Evolutionary conservation across 2,888 invertebrate genomes (phyloP), one percentile per base, ranked within the genome.

Genomic region (Physocephala rufipes): DNA sequence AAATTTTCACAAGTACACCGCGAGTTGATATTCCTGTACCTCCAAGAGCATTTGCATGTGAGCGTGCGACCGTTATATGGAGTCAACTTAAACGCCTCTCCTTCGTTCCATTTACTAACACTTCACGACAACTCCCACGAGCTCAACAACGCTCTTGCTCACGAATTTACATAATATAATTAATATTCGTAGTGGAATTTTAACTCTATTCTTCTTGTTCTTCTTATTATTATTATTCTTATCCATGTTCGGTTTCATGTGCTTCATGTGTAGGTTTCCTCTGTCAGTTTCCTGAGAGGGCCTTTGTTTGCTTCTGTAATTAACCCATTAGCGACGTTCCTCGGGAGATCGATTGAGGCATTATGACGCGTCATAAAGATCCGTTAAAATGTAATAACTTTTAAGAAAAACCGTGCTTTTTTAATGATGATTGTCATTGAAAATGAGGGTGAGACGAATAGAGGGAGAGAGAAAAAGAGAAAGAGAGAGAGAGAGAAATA

Each of bases 81-180:
- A 12, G 9, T 45, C 45, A 45, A 15, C 9, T 9, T 12, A 45
- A 45, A 45, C 45, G 45, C 45, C 9, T 58, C 13, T 21, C 26
- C 24, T 26, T n/a, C 26, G 21, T n/a, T n/a, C n/a, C n/a, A 9
- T 9, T 36, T 36, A 36, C 36, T 36, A 9, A 55, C 55, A 36
- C 26, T 55, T 19, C 47, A 64, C 30, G 59, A 30, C 16, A 36
- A 30, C 26, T 13, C 26, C 16, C n/a, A 19, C 43, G 24, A 47
- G 24, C 12, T n/a, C 53, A 36, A 36, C 4, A 36, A 36, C 43
- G 24, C 24, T 21, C 24, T 55, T 36, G 30, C 66, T 30, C 55
- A 15, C 66, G 16, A 12, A 66, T 66, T 66, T 66, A 36, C 66
- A 66, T 66, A 66, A 66, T 36, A 43, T 66, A 66, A 66, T 66